phyloP scores from a whole-genome alignment of 2,797 vertebrate genomes.

The Tapera naevia region DNA sequence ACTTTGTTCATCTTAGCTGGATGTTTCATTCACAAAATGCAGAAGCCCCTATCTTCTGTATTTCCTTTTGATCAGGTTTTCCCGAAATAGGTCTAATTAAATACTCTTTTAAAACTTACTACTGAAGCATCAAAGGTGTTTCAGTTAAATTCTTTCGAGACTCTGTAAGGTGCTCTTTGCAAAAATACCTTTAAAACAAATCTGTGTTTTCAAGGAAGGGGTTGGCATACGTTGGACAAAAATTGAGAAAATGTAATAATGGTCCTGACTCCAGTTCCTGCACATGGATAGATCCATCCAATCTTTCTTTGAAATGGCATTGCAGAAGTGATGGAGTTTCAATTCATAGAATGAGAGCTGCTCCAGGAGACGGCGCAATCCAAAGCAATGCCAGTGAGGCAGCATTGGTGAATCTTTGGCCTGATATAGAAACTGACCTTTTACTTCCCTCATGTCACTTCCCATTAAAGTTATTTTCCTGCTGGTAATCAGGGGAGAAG shows the following conservation, averaged over 20 bases:
- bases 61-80: conserved; percentile 23
- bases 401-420: neutral
- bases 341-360: neutral
- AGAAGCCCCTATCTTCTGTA: neutral
- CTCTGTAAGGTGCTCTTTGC: neutral
- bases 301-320: neutral
- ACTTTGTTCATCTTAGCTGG: neutral
- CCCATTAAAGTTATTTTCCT: neutral
- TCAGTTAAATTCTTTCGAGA: neutral
- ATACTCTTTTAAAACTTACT: neutral
- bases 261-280: neutral
- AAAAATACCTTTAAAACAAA: neutral
- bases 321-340: neutral
- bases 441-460: neutral
- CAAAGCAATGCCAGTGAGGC: neutral
- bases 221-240: neutral
- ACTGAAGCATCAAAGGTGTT: neutral
- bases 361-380: neutral
- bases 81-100: conserved; percentile 29
- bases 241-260: neutral
- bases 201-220: neutral
- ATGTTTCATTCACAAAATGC: neutral
- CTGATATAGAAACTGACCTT: neutral
- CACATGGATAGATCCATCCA: neutral
- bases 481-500: neutral